Evolutionary conservation across 1,140 invertebrate genomes (phyloP).

Genomic region (Drosophila ohnishii): DNA sequence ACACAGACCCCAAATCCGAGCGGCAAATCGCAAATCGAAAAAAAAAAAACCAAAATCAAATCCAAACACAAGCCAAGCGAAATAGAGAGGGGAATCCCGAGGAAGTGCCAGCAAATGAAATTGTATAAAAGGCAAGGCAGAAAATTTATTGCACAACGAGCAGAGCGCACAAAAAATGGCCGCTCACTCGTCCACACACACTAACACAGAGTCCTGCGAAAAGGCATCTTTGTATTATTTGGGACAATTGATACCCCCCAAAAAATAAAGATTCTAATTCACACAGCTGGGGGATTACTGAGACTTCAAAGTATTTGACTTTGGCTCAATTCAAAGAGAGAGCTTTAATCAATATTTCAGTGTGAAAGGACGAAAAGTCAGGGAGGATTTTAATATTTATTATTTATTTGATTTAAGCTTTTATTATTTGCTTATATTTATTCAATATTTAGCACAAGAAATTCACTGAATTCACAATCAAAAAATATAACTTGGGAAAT

Average conservation of each 20-base stretch:
- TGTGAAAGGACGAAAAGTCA: neutral
- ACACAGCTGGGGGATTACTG: neutral
- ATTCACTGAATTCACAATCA: too few relatives aligned
- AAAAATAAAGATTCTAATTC: neutral
- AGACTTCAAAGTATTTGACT: constrained; percentile 15
- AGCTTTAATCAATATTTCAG: neutral
- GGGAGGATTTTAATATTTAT: neutral
- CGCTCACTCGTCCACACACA: constrained; percentile 36
- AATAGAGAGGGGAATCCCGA: constrained; percentile 8
- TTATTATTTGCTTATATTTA: too few relatives aligned
- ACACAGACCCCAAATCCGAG: constrained; percentile 56
- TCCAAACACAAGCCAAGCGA: constrained; percentile 74
- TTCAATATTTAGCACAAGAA: neutral
- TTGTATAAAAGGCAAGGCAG: constrained; percentile 79
- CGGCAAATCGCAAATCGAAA: constrained; percentile 77
- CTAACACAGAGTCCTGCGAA: constrained; percentile 6
- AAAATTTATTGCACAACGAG: constrained; percentile 77
- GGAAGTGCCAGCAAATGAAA: constrained; percentile 71
- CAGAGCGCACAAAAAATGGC: constrained; percentile 64
- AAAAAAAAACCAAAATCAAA: constrained; percentile 69
- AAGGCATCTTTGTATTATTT: constrained; percentile 13
- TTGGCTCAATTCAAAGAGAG: neutral
- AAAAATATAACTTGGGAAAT: too few relatives aligned
- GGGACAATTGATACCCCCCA: constrained; percentile 35
- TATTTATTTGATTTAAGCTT: neutral